Evolutionary conservation across 2,797 vertebrate species (phyloP).

Genomic region (Balearica regulorum): DNA sequence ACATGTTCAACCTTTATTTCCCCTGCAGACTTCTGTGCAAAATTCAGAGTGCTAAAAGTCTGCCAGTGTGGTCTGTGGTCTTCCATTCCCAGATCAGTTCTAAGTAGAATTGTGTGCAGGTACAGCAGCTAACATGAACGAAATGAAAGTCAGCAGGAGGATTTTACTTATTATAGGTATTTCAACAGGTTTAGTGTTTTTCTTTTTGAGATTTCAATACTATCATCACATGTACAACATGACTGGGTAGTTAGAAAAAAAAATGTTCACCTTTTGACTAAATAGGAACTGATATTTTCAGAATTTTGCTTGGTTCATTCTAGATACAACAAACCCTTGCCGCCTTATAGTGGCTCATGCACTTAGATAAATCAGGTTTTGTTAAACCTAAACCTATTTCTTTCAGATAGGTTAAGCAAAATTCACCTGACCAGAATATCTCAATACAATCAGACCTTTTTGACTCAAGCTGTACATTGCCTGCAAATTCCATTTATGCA

Average conservation of each 20-base stretch:
- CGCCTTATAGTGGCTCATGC: background rate
- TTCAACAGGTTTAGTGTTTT: background rate
- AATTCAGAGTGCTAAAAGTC: background rate
- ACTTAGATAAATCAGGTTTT: background rate
- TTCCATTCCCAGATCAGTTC: background rate
- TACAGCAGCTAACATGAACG: background rate
- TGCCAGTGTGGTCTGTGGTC: background rate
- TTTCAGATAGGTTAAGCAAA: background rate
- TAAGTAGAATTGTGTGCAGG: background rate
- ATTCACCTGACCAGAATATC: background rate
- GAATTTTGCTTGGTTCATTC: background rate
- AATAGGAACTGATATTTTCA: background rate
- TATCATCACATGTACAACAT: background rate
- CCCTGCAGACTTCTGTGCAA: background rate
- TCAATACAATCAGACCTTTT: background rate
- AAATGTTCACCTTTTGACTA: background rate
- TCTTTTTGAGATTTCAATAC: background rate
- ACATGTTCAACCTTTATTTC: background rate
- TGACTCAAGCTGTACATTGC: background rate
- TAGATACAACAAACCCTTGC: background rate
- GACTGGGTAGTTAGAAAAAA: background rate
- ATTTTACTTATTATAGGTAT: background rate
- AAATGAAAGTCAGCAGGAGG: background rate
- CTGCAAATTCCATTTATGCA: background rate
- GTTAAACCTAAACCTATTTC: background rate